Conservation (phyloP, 2,113 vertebrate genomes). For the Motacilla alba region DNA sequence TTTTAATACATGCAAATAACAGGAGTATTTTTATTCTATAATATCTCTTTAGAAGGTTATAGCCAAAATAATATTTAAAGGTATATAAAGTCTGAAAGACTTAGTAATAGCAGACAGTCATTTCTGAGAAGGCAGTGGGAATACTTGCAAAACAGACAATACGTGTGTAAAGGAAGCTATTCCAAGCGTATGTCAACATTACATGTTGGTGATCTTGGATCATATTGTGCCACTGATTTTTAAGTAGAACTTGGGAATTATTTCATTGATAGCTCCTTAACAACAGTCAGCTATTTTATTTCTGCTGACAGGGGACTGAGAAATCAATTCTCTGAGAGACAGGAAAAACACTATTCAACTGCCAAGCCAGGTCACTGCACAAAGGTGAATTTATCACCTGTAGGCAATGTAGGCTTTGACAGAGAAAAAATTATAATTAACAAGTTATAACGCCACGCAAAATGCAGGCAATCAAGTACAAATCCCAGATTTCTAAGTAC, state of each 20-base stretch:
- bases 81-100: not conserved
- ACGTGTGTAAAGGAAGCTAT: not conserved
- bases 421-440: not conserved
- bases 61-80: not conserved
- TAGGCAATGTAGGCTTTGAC: not conserved
- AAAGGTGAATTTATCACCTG: not conserved
- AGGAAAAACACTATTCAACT: not conserved
- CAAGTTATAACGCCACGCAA: not conserved
- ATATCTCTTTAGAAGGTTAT: not conserved
- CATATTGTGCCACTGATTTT: conserved; percentile 7
- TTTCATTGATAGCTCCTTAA: conserved; percentile 26
- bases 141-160: not conserved
- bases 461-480: not conserved
- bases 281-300: conserved; percentile 25
- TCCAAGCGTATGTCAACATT: not conserved
- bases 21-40: not conserved
- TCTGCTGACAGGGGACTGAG: not conserved
- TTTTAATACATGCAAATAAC: not conserved
- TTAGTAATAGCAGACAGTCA: not conserved
- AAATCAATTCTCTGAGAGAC: conserved; percentile 41
- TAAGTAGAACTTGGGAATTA: conserved; percentile 28
- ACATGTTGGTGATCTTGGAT: not conserved
- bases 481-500: not conserved
- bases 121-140: not conserved
- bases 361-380: conserved; percentile 32